These are phyloP conservation scores for Cabera pusaria DNA, from an alignment of 2,888 invertebrate genomes.

Conservation along the genomic window DNA sequence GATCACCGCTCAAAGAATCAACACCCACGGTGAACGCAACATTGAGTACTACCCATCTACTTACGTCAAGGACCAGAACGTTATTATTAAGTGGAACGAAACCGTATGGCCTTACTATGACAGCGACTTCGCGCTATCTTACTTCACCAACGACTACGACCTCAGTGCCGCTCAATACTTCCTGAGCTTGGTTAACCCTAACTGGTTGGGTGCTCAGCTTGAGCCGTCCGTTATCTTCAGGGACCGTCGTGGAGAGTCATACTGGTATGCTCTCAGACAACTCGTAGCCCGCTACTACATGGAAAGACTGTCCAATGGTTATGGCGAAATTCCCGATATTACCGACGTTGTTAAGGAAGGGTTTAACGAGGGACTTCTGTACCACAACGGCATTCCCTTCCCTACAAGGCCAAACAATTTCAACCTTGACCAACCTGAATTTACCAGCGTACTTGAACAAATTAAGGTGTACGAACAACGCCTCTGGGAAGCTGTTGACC, in stretches of 20 bases:
- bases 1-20: conserved; percentile 85
- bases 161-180: conserved; percentile 87
- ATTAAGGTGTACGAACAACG: conserved; percentile 81
- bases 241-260: conserved; percentile 28
- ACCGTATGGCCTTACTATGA: conserved; percentile 81
- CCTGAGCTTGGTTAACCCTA: conserved; percentile 83
- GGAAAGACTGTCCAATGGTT: conserved; percentile 88
- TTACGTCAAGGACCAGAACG: conserved; percentile 63
- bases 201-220: conserved; percentile 83
- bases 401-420: conserved; percentile 84
- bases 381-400: conserved; percentile 86
- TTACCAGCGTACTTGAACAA: conserved; percentile 62
- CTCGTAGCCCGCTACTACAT: conserved; percentile 88
- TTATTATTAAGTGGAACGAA: conserved; percentile 85
- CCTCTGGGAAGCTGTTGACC: conserved; percentile 84
- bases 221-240: conserved; percentile 65
- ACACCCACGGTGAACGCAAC: conserved; percentile 58
- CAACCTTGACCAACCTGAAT: conserved; percentile 69
- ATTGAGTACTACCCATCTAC: conserved; percentile 55
- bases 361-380: conserved; percentile 85
- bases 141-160: conserved; percentile 89
- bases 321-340: conserved; percentile 85
- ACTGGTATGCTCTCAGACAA: conserved; percentile 81
- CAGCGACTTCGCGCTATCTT: conserved; percentile 84
- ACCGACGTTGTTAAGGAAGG: conserved; percentile 80